Evolutionary conservation across 2,797 vertebrate genomes (phyloP).

Genomic region (Hoplostethus atlanticus): DNA sequence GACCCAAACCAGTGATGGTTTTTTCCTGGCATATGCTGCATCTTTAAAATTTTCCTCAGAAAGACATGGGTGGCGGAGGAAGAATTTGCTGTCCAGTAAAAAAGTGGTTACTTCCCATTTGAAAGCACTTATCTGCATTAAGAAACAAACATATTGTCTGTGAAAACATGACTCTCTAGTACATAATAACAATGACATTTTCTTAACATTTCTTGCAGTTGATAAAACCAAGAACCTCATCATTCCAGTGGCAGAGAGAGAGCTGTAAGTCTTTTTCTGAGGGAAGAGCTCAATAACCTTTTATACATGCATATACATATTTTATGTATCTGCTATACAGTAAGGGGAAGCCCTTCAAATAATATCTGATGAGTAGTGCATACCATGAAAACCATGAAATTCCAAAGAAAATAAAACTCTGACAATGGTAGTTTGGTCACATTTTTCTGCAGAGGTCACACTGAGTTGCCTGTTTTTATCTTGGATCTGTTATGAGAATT

Average conservation of each 20-base stretch:
- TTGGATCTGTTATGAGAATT: not conserved
- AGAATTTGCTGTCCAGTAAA: constrained; percentile 17
- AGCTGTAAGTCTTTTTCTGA: constrained; percentile 39
- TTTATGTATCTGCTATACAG: too few species aligned
- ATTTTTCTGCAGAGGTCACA: too few species aligned
- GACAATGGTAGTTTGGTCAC: not conserved
- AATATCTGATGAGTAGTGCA: not conserved
- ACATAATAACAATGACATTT: not conserved
- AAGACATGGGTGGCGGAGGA: constrained; percentile 12
- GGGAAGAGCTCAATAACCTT: constrained; percentile 41
- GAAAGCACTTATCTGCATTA: not conserved
- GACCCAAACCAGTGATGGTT: constrained; percentile 31
- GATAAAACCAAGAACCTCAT: not conserved
- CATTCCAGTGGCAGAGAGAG: constrained; percentile 1
- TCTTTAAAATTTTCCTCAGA: constrained; percentile 25
- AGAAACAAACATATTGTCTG: not conserved
- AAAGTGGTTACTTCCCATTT: constrained; percentile 26
- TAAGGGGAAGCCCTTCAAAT: constrained; percentile 1
- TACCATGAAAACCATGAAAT: not conserved
- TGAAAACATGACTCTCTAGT: not conserved
- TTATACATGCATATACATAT: not conserved
- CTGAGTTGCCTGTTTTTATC: not conserved
- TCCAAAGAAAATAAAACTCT: constrained; percentile 6
- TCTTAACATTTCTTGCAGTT: not conserved
- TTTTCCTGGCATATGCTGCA: constrained; percentile 31